Percentiles rank a stretch among this genome's conserved stretches.
These are phyloP conservation scores for Ameiurus melas DNA, from an alignment of 2,113 vertebrate genomes.

Conservation along the genomic window DNA sequence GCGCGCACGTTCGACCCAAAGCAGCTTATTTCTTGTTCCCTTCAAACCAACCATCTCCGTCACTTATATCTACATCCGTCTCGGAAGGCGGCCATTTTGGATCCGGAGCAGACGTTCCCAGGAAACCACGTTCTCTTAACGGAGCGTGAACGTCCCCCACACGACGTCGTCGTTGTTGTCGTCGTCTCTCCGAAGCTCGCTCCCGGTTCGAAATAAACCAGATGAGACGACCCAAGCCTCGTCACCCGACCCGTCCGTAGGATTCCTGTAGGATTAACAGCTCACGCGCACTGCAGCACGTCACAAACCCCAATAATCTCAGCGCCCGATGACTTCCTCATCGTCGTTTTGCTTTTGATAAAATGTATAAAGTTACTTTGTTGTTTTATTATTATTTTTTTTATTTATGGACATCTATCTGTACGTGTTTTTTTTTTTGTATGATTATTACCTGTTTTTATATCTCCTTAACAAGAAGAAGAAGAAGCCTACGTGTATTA, in stretches of 20 bases:
- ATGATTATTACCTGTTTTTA: slow-evolving; percentile 30
- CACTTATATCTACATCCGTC: too few species aligned
- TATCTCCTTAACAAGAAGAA: slow-evolving; percentile 50
- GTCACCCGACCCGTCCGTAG: not conserved
- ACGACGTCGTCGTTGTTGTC: not conserved
- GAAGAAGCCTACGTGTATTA: slow-evolving; percentile 31
- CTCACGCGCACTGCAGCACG: not conserved
- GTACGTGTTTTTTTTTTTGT: slow-evolving; percentile 2
- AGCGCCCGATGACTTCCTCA: slow-evolving; percentile 38
- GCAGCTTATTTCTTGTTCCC: too few species aligned
- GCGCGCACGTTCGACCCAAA: not conserved
- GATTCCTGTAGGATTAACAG: slow-evolving; percentile 1
- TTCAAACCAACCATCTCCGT: not conserved
- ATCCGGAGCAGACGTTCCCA: not conserved
- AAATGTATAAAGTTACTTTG: slow-evolving; percentile 27
- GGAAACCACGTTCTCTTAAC: not conserved
- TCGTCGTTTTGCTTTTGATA: slow-evolving; percentile 28
- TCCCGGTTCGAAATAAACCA: not conserved
- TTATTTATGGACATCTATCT: slow-evolving; percentile 50
- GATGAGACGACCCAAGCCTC: not conserved
- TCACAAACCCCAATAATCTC: not conserved
- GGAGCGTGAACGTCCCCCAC: not conserved
- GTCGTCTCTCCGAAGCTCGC: not conserved
- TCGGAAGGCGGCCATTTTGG: not conserved
- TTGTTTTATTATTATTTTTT: not conserved